Conservation (phyloP, 2,113 vertebrate genomes). For the Microcebus murinus region DNA sequence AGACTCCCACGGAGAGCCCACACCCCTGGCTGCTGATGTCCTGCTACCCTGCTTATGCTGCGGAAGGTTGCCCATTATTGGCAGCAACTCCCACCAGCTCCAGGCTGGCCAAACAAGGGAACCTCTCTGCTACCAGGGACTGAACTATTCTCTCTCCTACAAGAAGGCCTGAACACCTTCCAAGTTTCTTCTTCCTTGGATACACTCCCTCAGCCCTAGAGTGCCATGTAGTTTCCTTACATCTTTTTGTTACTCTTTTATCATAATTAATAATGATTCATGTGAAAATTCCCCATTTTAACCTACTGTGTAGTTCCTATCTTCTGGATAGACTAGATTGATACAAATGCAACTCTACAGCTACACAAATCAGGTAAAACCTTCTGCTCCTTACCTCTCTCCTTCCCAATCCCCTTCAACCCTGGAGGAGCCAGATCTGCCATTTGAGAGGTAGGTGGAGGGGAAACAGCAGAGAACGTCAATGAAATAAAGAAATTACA, state of each 20-base stretch:
- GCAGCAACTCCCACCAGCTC: neutral
- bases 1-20: neutral
- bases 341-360: neutral
- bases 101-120: neutral
- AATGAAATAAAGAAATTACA: neutral
- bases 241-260: neutral
- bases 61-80: neutral
- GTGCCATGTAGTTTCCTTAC: neutral
- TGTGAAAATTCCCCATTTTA: neutral
- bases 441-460: neutral
- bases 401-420: neutral
- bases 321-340: neutral
- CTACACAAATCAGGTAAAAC: neutral
- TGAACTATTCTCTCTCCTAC: neutral
- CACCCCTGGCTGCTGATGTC: rapidly evolving
- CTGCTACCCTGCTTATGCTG: neutral
- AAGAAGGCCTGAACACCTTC: neutral
- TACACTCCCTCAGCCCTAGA: neutral
- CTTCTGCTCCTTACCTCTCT: neutral
- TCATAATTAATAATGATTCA: neutral
- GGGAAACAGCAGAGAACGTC: neutral
- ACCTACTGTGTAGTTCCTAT: neutral
- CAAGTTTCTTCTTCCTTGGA: neutral
- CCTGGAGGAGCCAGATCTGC: neutral
- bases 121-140: neutral